Base-by-base conservation (phyloP, 2,888 invertebrate genomes). In the Diarsia brunnea region DNA sequence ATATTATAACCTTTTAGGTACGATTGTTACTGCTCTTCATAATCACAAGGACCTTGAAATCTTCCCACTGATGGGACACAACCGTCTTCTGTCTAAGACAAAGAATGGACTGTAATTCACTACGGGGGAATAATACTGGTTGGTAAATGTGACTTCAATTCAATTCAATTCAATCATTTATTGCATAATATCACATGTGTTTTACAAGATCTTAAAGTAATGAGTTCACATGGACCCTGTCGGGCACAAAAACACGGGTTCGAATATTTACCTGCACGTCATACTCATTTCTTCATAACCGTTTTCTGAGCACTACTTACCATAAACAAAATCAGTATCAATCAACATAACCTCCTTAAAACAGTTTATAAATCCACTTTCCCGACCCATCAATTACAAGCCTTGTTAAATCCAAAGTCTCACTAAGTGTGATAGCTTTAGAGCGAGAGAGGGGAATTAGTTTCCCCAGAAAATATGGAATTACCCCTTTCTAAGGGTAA, bases 391-490 rank as follows among this genome's bases (percentile, higher is more conserved):
- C 74, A 76, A 78, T 83, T 80, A 77, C 64, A 80, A 80, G 49
- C 58, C 68, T 61, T 70, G 64, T 74, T 83, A 74, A 85, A 80
- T 73, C 55, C 49, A 78, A 75, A 71, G 43, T 80, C 69, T 72
- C 51, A 47, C 70, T 68, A 71, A 84, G 43, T 51, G 43, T 72
- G 55, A 69, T 65, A 71, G 68, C 82, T 82, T 82, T 75, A 79
- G 47, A 81, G 27, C 43, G 24, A 60, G 58, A 31, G 51, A 60
- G 1, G 43, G 66, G 74, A 81, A 84, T 86, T 78, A 79, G 73
- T 84, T 79, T 79, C 79, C 65, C 31, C 77, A 70, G 79, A 84
- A 90, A 88, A 88, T 87, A 89, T 88, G 81, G 86, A 84, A 85
- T 86, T 84, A 84, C 86, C 81, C 77, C 72, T 75, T 81, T 80